These are phyloP conservation scores for Sturnus vulgaris DNA, from an alignment of 2,113 vertebrate species.

Conservation along the genomic window DNA sequence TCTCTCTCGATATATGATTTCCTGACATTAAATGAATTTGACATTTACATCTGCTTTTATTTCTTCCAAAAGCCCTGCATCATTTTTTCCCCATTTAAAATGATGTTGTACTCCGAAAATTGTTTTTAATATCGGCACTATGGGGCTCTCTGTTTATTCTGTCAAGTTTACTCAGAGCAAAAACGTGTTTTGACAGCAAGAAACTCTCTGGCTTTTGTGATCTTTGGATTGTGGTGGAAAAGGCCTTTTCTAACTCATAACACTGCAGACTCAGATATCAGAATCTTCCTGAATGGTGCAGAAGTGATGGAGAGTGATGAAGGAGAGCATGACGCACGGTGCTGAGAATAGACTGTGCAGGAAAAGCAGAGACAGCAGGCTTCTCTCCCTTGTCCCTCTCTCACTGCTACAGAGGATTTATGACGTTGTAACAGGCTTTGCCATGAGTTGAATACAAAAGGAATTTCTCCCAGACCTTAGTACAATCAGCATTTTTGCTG, in stretches of 20 bases:
- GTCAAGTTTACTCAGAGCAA: background rate
- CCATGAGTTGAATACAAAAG: background rate
- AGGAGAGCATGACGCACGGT: background rate
- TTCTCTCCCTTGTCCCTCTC: background rate
- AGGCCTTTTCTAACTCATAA: background rate
- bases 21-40: slow-evolving; percentile 2
- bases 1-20: background rate
- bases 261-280: background rate
- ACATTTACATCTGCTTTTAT: slow-evolving; percentile 25
- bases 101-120: background rate
- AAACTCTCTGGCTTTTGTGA: background rate
- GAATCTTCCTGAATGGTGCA: background rate
- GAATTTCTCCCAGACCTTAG: background rate
- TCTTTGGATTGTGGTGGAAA: background rate
- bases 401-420: background rate
- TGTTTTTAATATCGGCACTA: background rate
- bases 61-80: background rate
- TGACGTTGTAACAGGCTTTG: background rate
- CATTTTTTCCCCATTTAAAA: background rate
- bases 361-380: background rate
- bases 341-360: background rate
- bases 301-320: background rate
- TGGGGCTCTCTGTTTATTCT: background rate
- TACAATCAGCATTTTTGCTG: slow-evolving; percentile 40
- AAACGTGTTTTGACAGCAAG: background rate